These are phyloP conservation scores for Oncorhynchus kisutch DNA, from an alignment of 2,113 vertebrate species.

Conservation along the genomic window DNA sequence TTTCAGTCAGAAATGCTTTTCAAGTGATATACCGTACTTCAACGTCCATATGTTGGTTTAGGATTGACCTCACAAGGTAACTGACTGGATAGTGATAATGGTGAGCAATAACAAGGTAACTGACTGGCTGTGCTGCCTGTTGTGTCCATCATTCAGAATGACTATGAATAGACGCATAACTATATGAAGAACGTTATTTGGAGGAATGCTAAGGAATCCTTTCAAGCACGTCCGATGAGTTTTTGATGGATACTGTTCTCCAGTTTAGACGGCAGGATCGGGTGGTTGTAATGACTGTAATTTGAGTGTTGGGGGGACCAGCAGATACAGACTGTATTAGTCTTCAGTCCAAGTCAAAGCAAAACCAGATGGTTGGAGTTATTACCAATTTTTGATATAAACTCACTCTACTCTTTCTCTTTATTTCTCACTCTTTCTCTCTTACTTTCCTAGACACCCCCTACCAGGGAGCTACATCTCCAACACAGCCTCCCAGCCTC, in stretches of 20 bases:
- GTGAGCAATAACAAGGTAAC: too few relatives aligned
- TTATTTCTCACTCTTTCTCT: background rate
- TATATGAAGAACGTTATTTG: background rate
- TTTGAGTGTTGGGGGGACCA: constrained; percentile 8
- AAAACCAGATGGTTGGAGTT: constrained; percentile 44
- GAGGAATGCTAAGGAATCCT: constrained; percentile 15
- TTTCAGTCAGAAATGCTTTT: constrained; percentile 18
- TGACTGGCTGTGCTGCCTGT: constrained; percentile 18
- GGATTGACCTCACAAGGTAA: constrained; percentile 26
- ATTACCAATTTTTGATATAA: constrained; percentile 1
- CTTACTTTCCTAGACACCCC: background rate
- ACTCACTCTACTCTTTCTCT: constrained; percentile 6
- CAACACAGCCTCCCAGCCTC: too few relatives aligned
- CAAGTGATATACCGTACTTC: background rate
- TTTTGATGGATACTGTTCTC: constrained; percentile 38
- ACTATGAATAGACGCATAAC: background rate
- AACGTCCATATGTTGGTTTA: constrained; percentile 2
- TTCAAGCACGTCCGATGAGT: background rate
- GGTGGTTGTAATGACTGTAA: constrained; percentile 18
- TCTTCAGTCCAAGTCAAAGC: constrained; percentile 19
- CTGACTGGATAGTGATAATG: too few relatives aligned
- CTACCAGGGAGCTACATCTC: too few relatives aligned
- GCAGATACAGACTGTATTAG: constrained; percentile 14
- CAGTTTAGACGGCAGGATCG: constrained; percentile 3
- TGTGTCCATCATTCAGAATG: constrained; percentile 26